Percentiles rank a stretch among this genome's conserved stretches.
These are phyloP conservation scores for Hippocampus abdominalis DNA, from an alignment of 2,113 vertebrate genomes.

Conservation along the genomic window DNA sequence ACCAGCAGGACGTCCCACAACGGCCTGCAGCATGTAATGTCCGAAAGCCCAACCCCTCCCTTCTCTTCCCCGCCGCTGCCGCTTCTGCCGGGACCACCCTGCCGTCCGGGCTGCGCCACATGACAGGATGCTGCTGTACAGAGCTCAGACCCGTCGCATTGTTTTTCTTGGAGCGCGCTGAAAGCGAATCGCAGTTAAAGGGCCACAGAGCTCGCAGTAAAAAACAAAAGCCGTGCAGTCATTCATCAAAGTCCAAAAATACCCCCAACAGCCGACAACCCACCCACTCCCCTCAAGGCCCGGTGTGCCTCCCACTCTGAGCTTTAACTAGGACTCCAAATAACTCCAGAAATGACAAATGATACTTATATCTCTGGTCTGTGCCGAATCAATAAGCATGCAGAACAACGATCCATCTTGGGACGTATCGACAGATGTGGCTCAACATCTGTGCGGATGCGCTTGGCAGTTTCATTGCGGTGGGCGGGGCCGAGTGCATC, in stretches of 20 bases:
- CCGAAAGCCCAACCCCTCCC: conserved; percentile 47
- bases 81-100: conserved; percentile 82
- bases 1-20: conserved; percentile 43
- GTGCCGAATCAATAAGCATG: conserved; percentile 90
- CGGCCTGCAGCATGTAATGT: conserved; percentile 43
- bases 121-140: conserved; percentile 83
- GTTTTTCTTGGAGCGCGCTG: conserved; percentile 96
- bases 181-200: conserved; percentile 95
- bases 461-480: conserved; percentile 70
- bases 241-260: conserved; percentile 93
- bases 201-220: conserved; percentile 79
- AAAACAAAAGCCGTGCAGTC: conserved; percentile 85
- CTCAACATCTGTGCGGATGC: conserved; percentile 61
- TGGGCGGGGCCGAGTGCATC: conserved; percentile 37
- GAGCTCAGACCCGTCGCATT: conserved; percentile 85
- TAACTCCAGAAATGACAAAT: conserved; percentile 99
- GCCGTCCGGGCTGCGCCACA: conserved; percentile 76
- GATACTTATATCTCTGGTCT: conserved; percentile 85
- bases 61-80: conserved; percentile 38
- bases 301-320: conserved; percentile 64
- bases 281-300: conserved; percentile 73
- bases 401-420: conserved; percentile 87
- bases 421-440: conserved; percentile 82
- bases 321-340: conserved; percentile 94
- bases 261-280: conserved; percentile 45